Evolutionary conservation across 2,797 vertebrate species (phyloP).

Genomic region (Chaetophractus vellerosus): DNA sequence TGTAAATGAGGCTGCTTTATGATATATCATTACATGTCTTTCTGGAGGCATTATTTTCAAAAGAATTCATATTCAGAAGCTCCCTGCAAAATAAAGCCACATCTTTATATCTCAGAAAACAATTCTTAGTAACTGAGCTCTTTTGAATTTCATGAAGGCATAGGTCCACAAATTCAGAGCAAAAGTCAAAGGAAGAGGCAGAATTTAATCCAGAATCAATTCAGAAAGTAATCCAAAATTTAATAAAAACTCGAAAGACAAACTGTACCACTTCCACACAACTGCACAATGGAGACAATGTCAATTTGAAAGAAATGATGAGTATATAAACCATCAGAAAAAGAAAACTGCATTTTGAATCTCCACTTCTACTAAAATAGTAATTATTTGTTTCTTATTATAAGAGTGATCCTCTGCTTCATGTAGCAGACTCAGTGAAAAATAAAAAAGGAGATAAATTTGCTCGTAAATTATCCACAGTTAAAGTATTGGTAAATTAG

Average conservation of each 20-base stretch:
- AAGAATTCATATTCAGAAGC: slow-evolving; percentile 50
- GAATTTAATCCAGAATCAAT: neutral
- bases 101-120: neutral
- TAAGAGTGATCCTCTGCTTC: neutral
- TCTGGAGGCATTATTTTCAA: neutral
- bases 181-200: neutral
- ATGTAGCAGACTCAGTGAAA: slow-evolving; percentile 29
- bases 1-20: neutral
- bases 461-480: neutral
- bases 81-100: neutral
- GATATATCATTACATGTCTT: neutral
- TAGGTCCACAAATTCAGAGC: neutral
- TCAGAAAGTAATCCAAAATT: neutral
- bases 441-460: neutral
- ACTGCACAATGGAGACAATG: neutral
- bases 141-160: slow-evolving; percentile 19
- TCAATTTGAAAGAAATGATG: neutral
- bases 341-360: neutral
- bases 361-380: neutral
- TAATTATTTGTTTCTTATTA: neutral
- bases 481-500: neutral
- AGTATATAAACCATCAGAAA: neutral
- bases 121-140: neutral
- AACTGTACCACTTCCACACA: neutral
- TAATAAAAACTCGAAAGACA: neutral